Evolutionary conservation across 1,140 invertebrate genomes (phyloP).

Genomic region (Drosophila prosaltans): DNA sequence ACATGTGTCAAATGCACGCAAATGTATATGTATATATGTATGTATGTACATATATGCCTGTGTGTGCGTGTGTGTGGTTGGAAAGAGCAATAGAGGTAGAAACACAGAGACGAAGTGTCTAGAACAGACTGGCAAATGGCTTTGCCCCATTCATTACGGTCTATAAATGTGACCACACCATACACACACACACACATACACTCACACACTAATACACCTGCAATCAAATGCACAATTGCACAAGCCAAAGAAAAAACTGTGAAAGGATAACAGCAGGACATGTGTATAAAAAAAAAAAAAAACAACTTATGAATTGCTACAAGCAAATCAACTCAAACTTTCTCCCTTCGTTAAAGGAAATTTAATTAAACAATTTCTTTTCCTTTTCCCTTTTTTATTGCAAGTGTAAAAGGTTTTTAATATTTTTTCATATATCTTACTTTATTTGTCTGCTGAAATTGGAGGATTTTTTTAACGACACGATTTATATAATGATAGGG

Average conservation of each 20-base stretch:
- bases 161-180: constrained; percentile 29
- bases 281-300: no score
- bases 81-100: not conserved
- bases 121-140: constrained; percentile 24
- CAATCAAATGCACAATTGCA: constrained; percentile 9
- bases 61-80: not conserved
- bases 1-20: constrained; percentile 18
- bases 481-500: constrained; percentile 1
- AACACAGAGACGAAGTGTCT: constrained; percentile 19
- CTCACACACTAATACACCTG: not conserved
- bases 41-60: not conserved
- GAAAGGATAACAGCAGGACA: no score
- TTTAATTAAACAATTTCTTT: no score
- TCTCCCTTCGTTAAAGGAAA: no score
- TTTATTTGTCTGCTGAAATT: not conserved
- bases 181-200: not conserved
- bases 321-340: no score
- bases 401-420: not conserved
- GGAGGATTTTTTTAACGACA: not conserved
- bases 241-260: not conserved
- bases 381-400: no score
- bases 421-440: not conserved
- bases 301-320: no score
- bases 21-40: not conserved
- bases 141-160: constrained; percentile 40